Evolutionary conservation across 2,113 vertebrate genomes (phyloP), one percentile per base, ranked within the genome.

Genomic region (Microcebus tavaratra): DNA sequence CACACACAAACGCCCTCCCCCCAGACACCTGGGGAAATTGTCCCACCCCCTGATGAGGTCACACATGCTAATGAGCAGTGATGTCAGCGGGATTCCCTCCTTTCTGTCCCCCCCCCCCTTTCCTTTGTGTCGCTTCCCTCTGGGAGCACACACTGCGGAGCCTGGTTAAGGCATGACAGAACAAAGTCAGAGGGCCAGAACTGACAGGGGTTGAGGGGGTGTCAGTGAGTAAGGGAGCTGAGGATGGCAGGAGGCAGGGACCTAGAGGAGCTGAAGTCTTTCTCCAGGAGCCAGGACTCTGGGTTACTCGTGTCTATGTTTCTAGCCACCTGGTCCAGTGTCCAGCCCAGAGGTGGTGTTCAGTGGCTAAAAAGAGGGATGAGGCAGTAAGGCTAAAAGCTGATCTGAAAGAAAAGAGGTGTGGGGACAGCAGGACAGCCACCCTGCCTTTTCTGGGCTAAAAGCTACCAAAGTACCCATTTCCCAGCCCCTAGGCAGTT

Each of bases 21-120:
- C 80, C 4, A 70, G 25, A 97, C 97, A 98, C 97, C 97, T 98
- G 97, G 97, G 97, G 97, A 90, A 93, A 87, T 88, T 80, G 97
- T n/a, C 94, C 98, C 98, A 34, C 98, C 98, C 94, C 88, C 97
- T 93, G 89, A 95, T 98, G 98, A 98, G 86, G 98, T 97, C 95
- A 98, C 96, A 96, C 79, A 98, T 98, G 98, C 91, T 98, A 97
- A 98, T 98, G 39, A 98, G 92, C 42, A 91, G 96, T 98, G 98
- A 98, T 96, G 98, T 98, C 98, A 98, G 95, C 88, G 98, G 98
- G 98, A 98, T 98, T 98, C 98, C 98, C 98, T 98, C 97, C 94
- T 95, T 90, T 96, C 88, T 10, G 55, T 61, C 42, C 96, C 70
- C 65, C 96, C n/a, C 96, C 70, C 65, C 57, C 75, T 91, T 88